These are phyloP conservation scores for Sylvia borin DNA, from an alignment of 2,797 vertebrate species.

Conservation along the genomic window DNA sequence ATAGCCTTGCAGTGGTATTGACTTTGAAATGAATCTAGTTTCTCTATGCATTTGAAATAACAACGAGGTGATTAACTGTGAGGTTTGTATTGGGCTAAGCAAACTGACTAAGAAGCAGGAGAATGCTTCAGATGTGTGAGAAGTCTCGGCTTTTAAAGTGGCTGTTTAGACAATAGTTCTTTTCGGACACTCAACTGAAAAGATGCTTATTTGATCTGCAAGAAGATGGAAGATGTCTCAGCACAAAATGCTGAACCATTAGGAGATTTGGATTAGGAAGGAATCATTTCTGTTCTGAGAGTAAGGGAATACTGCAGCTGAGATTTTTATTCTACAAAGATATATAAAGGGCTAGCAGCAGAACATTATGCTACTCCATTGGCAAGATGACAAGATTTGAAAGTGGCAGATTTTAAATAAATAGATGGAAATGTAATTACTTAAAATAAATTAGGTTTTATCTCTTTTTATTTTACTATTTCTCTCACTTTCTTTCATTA, in stretches of 20 bases:
- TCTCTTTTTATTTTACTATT: neutral
- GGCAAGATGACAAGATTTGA: slow-evolving; percentile 58
- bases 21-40: slow-evolving; percentile 17
- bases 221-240: neutral
- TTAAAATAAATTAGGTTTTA: slow-evolving; percentile 40
- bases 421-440: slow-evolving; percentile 63
- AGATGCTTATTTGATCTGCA: slow-evolving; percentile 8
- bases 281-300: neutral
- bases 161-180: neutral
- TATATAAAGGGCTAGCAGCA: neutral
- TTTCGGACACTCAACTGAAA: neutral
- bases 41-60: slow-evolving; percentile 18
- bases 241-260: neutral
- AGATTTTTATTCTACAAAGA: slow-evolving; percentile 5
- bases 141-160: neutral
- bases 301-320: neutral
- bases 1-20: neutral
- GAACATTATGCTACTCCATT: slow-evolving; percentile 38
- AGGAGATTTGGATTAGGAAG: slow-evolving; percentile 10
- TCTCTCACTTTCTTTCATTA: slow-evolving; percentile 31
- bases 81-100: neutral
- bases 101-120: neutral
- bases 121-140: neutral
- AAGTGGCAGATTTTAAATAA: slow-evolving; percentile 62
- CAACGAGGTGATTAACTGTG: neutral